Conservation (phyloP, 2,797 vertebrate genomes). For the Microcaecilia unicolor region DNA sequence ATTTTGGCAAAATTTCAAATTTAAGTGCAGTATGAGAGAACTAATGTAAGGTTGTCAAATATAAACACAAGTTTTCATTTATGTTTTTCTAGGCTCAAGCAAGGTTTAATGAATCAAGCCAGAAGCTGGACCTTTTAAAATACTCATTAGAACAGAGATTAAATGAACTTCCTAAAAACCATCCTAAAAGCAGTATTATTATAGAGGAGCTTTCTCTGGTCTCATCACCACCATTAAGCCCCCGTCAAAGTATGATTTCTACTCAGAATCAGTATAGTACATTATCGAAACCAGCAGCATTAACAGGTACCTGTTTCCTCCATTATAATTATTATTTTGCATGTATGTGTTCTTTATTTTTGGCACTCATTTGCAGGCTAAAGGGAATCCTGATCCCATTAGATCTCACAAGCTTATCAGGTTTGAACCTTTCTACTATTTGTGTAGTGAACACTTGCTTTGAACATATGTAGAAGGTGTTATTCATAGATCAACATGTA, state of each 20-base stretch:
- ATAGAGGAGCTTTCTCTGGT: conserved; percentile 86
- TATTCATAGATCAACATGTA: no score
- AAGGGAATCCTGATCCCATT: no score
- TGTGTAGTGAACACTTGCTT: no score
- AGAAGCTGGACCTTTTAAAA: conserved; percentile 88
- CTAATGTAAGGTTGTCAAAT: conserved; percentile 1
- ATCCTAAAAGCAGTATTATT: conserved; percentile 88
- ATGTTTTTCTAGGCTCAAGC: conserved; percentile 73
- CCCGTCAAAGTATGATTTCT: conserved; percentile 81
- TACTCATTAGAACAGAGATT: conserved; percentile 90
- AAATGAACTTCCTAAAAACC: conserved; percentile 85
- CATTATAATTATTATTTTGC: background rate
- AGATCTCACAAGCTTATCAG: no score
- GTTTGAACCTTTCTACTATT: no score
- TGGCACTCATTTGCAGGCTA: no score
- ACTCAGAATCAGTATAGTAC: conserved; percentile 92
- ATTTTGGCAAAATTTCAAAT: no score
- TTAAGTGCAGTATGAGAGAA: no score
- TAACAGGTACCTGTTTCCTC: conserved; percentile 68
- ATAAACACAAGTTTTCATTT: background rate
- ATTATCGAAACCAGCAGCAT: conserved; percentile 86
- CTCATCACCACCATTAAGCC: conserved; percentile 81
- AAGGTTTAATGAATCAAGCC: conserved; percentile 90
- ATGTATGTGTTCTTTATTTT: no score
- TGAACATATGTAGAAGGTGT: no score